Conservation (phyloP, 2,888 invertebrate genomes). For the Napeogenes inachia region DNA sequence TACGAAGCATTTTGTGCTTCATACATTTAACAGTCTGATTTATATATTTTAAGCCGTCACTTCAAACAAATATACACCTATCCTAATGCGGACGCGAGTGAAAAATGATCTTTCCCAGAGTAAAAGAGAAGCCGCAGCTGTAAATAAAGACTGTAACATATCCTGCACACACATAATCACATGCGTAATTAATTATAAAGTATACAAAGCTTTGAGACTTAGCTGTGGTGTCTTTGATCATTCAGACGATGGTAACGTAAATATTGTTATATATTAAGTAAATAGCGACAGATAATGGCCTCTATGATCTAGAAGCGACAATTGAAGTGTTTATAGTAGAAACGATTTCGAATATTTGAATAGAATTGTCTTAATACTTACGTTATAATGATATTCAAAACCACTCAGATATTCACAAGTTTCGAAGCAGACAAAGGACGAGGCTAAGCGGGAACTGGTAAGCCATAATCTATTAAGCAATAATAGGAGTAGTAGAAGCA, state of each 20-base stretch:
- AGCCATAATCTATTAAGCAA: slow-evolving; percentile 63
- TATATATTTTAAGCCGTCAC: slow-evolving; percentile 51
- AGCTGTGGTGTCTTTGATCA: slow-evolving; percentile 16
- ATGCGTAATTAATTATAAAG: slow-evolving; percentile 25
- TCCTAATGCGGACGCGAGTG: slow-evolving; percentile 36
- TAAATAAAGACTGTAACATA: slow-evolving; percentile 26
- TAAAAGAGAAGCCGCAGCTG: slow-evolving; percentile 27
- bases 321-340: background rate
- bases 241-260: slow-evolving; percentile 8
- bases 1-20: slow-evolving; percentile 7
- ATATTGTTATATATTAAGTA: background rate
- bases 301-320: background rate
- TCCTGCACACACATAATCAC: slow-evolving; percentile 23
- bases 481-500: slow-evolving; percentile 43
- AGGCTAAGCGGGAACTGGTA: slow-evolving; percentile 39
- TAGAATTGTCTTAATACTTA: slow-evolving; percentile 13
- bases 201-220: slow-evolving; percentile 11
- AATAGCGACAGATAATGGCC: slow-evolving; percentile 2
- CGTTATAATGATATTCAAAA: slow-evolving; percentile 15
- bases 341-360: slow-evolving; percentile 12
- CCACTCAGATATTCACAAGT: slow-evolving; percentile 23
- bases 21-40: slow-evolving; percentile 39
- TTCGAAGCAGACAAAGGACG: slow-evolving; percentile 46
- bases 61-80: slow-evolving; percentile 49
- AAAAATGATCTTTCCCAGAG: slow-evolving; percentile 47